Percentiles rank a stretch among this genome's conserved stretches.
Evolutionary conservation across 1,140 invertebrate genomes (phyloP).

Genomic region (Anastatus disparis): DNA sequence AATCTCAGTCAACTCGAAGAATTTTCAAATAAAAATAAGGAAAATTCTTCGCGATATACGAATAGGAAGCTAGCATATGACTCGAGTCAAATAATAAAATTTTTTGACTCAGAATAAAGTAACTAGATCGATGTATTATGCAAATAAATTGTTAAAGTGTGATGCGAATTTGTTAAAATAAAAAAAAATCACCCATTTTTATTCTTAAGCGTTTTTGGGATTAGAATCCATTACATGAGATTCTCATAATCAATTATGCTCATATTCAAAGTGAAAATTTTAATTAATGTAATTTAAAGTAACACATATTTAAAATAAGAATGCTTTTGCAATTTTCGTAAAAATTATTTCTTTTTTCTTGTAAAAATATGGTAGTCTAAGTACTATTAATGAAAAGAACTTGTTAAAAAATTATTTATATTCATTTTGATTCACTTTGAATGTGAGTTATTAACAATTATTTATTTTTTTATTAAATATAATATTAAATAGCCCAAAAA

Average conservation of each 20-base stretch:
- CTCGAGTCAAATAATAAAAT: slow-evolving; percentile 1
- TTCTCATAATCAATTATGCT: no score
- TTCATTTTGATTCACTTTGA: neutral
- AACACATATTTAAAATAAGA: no score
- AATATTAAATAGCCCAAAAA: slow-evolving; percentile 7
- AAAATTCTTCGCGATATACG: slow-evolving; percentile 20
- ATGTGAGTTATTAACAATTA: neutral
- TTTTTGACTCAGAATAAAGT: neutral
- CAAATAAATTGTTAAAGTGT: slow-evolving; percentile 1
- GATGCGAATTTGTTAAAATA: neutral
- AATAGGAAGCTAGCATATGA: slow-evolving; percentile 21
- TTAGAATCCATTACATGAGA: neutral
- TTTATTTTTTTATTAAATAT: neutral
- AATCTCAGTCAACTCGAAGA: slow-evolving; percentile 27
- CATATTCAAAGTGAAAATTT: no score
- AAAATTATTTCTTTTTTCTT: no score
- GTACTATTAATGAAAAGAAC: no score
- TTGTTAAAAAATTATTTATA: neutral
- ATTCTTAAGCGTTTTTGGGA: slow-evolving; percentile 14
- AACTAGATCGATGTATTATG: slow-evolving; percentile 33
- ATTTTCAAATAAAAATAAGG: neutral
- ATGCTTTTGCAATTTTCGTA: no score
- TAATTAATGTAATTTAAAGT: no score
- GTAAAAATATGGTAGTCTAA: no score
- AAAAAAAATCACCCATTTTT: no score